Conservation (phyloP, 2,113 vertebrate genomes). For the Ceyx margarethae region DNA sequence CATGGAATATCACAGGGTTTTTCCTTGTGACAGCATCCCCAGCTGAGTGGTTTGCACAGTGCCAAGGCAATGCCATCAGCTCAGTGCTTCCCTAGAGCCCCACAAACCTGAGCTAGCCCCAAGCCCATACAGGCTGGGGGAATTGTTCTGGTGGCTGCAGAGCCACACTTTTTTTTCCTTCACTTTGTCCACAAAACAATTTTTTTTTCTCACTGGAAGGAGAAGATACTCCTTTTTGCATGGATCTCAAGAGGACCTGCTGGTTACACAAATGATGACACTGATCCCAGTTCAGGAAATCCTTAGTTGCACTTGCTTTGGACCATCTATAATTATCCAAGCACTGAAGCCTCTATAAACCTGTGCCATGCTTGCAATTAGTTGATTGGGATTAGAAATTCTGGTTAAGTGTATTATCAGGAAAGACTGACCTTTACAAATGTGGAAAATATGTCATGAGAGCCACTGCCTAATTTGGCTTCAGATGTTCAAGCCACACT, state of each 20-base stretch:
- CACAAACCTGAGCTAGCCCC: neutral
- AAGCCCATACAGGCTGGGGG: rapidly evolving
- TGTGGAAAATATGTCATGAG: neutral
- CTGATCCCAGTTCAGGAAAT: neutral
- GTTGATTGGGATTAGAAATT: neutral
- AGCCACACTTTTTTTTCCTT: neutral
- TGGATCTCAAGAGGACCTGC: neutral
- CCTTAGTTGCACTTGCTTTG: neutral
- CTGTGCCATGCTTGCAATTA: neutral
- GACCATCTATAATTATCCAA: neutral
- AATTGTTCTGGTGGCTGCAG: neutral
- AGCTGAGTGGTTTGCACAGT: neutral
- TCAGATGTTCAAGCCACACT: neutral
- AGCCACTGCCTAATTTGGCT: neutral
- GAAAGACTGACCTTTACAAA: neutral
- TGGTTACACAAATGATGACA: neutral
- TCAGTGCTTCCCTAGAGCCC: neutral
- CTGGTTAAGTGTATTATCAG: neutral
- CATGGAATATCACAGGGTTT: neutral
- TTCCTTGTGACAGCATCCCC: neutral
- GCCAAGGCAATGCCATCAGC: neutral
- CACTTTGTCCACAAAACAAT: neutral
- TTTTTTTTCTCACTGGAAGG: neutral
- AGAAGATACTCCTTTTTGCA: neutral
- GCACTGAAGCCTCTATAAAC: neutral